phyloP scores from a whole-genome alignment of 2,888 invertebrate species.

The Pyrocoelia pectoralis region DNA sequence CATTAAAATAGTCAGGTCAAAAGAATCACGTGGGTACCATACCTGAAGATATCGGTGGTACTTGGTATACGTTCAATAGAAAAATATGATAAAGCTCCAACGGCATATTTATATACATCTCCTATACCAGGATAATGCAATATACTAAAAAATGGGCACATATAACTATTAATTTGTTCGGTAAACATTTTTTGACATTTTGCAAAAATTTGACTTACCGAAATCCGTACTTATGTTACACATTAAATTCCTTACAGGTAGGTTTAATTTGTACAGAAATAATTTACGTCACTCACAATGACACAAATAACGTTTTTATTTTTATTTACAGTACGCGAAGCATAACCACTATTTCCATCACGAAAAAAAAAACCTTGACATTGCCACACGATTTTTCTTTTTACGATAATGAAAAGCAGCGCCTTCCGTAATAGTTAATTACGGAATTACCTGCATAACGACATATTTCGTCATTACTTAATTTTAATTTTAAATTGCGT shows the following conservation, averaged over 20 bases:
- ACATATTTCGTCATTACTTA: neutral
- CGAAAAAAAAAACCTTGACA: slow-evolving; percentile 9
- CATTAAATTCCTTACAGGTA: slow-evolving; percentile 7
- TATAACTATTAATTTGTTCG: slow-evolving; percentile 38
- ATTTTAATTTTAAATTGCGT: neutral
- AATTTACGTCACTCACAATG: neutral
- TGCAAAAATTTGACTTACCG: slow-evolving; percentile 7
- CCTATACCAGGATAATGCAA: slow-evolving; percentile 41
- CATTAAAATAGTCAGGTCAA: no score
- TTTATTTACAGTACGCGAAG: neutral
- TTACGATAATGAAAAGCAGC: slow-evolving; percentile 16
- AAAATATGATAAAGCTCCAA: slow-evolving; percentile 12
- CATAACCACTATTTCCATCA: slow-evolving; percentile 8
- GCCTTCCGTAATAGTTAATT: slow-evolving; percentile 23
- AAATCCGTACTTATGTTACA: neutral
- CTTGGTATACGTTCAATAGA: slow-evolving; percentile 6
- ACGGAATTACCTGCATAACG: neutral
- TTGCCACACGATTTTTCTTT: slow-evolving; percentile 22
- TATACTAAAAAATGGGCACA: slow-evolving; percentile 42
- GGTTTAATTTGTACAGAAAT: neutral
- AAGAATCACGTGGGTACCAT: neutral
- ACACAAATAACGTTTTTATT: neutral
- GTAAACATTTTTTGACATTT: slow-evolving; percentile 15
- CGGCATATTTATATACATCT: slow-evolving; percentile 26
- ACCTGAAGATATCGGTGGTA: slow-evolving; percentile 21